A percentile compares a stretch with the other conserved stretches of the same genome.
phyloP scores from a whole-genome alignment of 2,888 invertebrate genomes.

The Eutolmus rufibarbis region DNA sequence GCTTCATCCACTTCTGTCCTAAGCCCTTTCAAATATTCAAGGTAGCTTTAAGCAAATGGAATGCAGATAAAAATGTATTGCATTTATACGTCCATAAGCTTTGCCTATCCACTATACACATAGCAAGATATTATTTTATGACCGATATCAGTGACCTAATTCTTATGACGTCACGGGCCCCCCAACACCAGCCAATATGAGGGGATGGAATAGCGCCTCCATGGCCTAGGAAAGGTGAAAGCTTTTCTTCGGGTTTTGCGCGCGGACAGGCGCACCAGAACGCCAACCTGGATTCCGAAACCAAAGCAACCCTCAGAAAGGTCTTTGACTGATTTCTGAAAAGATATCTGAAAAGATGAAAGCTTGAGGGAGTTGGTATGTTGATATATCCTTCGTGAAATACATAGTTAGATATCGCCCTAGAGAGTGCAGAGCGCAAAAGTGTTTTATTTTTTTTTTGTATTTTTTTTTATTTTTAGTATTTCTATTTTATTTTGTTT shows the following conservation, averaged over 20 bases:
- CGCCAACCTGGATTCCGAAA: neutral
- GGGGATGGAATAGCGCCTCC: neutral
- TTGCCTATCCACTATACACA: neutral
- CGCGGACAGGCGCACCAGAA: neutral
- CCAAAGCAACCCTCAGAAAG: neutral
- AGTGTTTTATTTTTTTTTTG: neutral
- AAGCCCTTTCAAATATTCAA: neutral
- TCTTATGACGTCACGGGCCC: conserved; percentile 25
- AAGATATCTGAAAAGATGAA: neutral
- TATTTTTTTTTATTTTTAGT: neutral
- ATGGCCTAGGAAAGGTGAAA: neutral
- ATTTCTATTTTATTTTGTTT: neutral
- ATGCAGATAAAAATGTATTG: neutral
- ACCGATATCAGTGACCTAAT: conserved; percentile 34
- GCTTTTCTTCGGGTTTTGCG: neutral
- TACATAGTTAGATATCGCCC: neutral
- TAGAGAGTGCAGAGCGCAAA: neutral
- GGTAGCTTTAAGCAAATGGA: neutral
- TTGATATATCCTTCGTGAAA: neutral
- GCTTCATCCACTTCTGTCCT: neutral
- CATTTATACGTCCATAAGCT: neutral
- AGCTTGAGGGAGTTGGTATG: neutral
- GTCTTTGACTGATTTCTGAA: conserved; percentile 9
- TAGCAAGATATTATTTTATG: neutral
- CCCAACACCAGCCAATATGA: neutral